Percentiles rank a stretch among this genome's conserved stretches.
Conservation (phyloP, 2,888 invertebrate species). For the Pomacea canaliculata region DNA sequence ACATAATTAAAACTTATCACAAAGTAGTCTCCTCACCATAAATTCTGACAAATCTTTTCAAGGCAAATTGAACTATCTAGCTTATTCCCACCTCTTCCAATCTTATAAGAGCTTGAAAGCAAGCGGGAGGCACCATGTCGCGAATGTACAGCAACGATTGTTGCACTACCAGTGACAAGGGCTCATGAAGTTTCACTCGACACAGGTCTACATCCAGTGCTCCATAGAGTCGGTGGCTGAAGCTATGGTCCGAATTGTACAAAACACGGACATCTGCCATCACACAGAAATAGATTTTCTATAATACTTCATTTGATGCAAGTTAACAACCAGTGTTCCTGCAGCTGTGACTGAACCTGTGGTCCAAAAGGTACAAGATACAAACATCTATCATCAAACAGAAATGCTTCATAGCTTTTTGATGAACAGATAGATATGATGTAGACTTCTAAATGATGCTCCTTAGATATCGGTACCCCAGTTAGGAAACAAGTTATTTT, state of each 20-base stretch:
- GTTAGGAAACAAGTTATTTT: too few species aligned
- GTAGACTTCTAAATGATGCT: too few species aligned
- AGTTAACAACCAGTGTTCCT: not conserved
- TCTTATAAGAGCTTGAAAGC: constrained; percentile 66
- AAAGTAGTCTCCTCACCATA: too few species aligned
- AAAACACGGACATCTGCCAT: constrained; percentile 63
- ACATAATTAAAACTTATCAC: too few species aligned
- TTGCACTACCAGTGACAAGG: constrained; percentile 61
- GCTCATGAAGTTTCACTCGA: constrained; percentile 67
- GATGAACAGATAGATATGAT: too few species aligned
- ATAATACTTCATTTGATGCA: not conserved
- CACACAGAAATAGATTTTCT: not conserved
- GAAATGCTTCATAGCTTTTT: too few species aligned
- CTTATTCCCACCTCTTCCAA: constrained; percentile 57
- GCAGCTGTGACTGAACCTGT: too few species aligned
- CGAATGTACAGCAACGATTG: constrained; percentile 68
- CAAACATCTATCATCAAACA: too few species aligned
- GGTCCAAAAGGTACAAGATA: too few species aligned
- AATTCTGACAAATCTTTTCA: too few species aligned
- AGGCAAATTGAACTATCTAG: too few species aligned
- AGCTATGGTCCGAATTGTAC: constrained; percentile 65
- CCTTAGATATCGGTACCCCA: too few species aligned
- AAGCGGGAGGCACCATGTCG: constrained; percentile 67
- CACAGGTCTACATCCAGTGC: constrained; percentile 67
- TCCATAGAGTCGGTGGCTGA: constrained; percentile 65